Conservation (phyloP, 2,888 invertebrate genomes). For the Zaprionus bogoriensis region DNA sequence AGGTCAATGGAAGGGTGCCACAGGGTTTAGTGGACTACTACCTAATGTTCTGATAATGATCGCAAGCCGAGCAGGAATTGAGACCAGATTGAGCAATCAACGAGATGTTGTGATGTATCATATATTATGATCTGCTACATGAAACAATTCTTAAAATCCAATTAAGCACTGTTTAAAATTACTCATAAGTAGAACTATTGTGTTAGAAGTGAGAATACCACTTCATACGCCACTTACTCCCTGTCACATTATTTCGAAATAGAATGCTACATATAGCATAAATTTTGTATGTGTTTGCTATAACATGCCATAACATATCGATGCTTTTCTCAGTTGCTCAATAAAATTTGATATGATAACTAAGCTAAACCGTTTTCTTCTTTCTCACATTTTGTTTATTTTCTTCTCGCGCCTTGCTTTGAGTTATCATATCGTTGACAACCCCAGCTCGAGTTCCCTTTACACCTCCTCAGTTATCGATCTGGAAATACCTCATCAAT, state of each 20-base stretch:
- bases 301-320: no score
- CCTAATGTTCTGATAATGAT: conserved; percentile 36
- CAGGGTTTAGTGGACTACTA: conserved; percentile 18
- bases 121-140: conserved; percentile 7
- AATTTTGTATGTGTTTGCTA: no score
- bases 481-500: conserved; percentile 41
- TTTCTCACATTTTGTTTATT: background rate
- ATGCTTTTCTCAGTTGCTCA: no score
- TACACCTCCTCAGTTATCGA: conserved; percentile 32
- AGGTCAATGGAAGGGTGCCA: conserved; percentile 40
- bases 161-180: conserved; percentile 5
- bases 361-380: background rate
- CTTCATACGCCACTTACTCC: background rate
- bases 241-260: no score
- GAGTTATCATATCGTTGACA: conserved; percentile 8
- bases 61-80: conserved; percentile 9
- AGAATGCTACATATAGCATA: no score
- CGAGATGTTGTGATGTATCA: background rate
- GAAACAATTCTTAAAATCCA: conserved; percentile 1
- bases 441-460: conserved; percentile 8
- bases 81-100: conserved; percentile 33
- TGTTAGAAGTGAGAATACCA: background rate
- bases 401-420: background rate
- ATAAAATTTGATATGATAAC: background rate
- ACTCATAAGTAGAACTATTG: background rate